Base-by-base conservation (phyloP, 2,888 invertebrate species). In the Gymnocheta viridis region DNA sequence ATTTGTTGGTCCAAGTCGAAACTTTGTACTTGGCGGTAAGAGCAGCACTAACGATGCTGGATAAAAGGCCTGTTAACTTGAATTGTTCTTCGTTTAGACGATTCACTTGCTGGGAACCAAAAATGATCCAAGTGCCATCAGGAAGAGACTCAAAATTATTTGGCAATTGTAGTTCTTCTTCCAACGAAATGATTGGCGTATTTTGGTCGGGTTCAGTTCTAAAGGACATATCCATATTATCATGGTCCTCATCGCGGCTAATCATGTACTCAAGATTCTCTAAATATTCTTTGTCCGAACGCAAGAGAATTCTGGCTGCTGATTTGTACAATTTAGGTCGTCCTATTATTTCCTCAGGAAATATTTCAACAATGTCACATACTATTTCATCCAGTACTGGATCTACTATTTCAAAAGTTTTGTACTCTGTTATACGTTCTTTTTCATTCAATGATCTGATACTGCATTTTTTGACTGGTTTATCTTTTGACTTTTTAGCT, bases 131-230 rank as follows among this genome's bases (percentile, higher is more conserved):
- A 1, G 87, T 87, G 5, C 93, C 93, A 86, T 95, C 95, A 0
- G 95, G 94, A 49, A 95, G 89, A 19, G 91, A 89, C 64, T 92
- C 91, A 86, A 94, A 95, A 87, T 95, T 95, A 78, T 91, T 93
- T 0, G 93, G 93, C 58, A 94, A 92, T 0, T 88, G 86, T 7
- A 95, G 89, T 87, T 95, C 95, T 60, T 94, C 90, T 1, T 93
- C 92, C 0, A 92, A 88, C 0, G 92, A 90, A 1, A 90, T 83
- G 14, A 86, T 58, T 0, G 89, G 87, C 2, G 85, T 81, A 2
- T 84, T 5, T 72, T 93, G 92, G 1, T 89, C 87, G 0, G 93
- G 89, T 0, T 93, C 93, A 2, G 91, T 88, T 0, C 91, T 92
- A 82, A 92, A 90, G 79, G 92, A 92, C 70, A 90, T 90, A 14